phyloP scores from a whole-genome alignment of 2,113 vertebrate genomes.

The Asarcornis scutulata region DNA sequence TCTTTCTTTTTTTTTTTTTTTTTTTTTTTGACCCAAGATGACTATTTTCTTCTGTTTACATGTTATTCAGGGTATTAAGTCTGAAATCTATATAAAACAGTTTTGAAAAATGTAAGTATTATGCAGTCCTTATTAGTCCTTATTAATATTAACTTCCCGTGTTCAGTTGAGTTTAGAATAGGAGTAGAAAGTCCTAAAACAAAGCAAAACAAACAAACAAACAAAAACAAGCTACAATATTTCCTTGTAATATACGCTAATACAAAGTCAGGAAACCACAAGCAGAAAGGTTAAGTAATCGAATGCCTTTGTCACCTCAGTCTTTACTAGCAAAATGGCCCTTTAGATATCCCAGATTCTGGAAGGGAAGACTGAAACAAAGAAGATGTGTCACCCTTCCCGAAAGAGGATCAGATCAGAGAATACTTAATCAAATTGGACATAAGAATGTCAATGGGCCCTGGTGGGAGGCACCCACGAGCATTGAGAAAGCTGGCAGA shows the following conservation, averaged over 20 bases:
- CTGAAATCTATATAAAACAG: not conserved
- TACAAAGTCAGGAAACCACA: not conserved
- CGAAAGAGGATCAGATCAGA: not conserved
- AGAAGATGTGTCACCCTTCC: fast-evolving
- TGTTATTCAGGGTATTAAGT: not conserved
- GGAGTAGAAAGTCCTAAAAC: not conserved
- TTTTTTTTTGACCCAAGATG: not conserved
- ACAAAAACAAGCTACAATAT: not conserved
- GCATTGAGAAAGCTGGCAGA: not conserved
- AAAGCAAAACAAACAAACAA: not conserved
- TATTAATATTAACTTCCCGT: not conserved
- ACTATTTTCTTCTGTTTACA: not conserved
- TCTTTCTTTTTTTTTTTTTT: too few species aligned
- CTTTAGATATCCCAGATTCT: not conserved
- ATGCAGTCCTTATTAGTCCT: not conserved
- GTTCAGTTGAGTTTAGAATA: not conserved
- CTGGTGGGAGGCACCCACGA: not conserved
- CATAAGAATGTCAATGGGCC: not conserved
- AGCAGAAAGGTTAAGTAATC: not conserved
- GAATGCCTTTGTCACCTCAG: not conserved
- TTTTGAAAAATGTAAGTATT: not conserved
- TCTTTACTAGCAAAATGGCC: not conserved
- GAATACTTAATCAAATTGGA: not conserved
- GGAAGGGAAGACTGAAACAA: not conserved
- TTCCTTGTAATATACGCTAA: not conserved